Base-by-base conservation (phyloP, 2,797 vertebrate genomes). In the Alfaro cultratus region DNA sequence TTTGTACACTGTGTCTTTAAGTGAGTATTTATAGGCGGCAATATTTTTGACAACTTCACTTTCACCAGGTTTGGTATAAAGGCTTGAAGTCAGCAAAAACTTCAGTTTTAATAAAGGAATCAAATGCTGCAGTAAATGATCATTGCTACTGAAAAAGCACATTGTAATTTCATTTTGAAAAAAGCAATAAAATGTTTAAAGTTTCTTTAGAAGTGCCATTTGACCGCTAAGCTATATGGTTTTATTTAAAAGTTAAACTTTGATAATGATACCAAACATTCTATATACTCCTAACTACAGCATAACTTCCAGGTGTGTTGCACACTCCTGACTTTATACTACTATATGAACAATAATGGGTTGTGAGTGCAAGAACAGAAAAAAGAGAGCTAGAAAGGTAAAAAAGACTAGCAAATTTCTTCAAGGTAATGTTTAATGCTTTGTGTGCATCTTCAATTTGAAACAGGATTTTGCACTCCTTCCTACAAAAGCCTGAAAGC, bases 401-500 rank as follows among this genome's bases (percentile, higher is more conserved):
- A 51, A 51, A 49, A 49, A 49, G 5, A 49, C 5, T 49, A 7
- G 47, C 47, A 49, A 51, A 9, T 51, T 9, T 51, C 49, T 23
- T 3, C 2, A 8, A 51, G 21, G 21, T 51, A 51, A 51, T 53
- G 23, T 53, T 53, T 53, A 26, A 26, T 4, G 21, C 23, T 53
- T 10, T 53, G 21, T 53, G 21, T 26, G 23, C 23, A 26, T 10
- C 23, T 53, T 53, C 51, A 26, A 1, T 53, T 26, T 53, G 90
- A 91, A 78, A 93, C 55, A 29, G 11, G 93, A 87, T 87, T 80
- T 89, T 80, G 91, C 79, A 72, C 76, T 80, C 76, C 84, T 88
- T 94, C 92, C 86, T 90, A 88, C 88, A 92, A 91, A 88, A 88
- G 76, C 81, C 88, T 90, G 89, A 90, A 94, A 93, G 78, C 86